Conservation (phyloP, 2,888 invertebrate genomes). For the Antitype chi region DNA sequence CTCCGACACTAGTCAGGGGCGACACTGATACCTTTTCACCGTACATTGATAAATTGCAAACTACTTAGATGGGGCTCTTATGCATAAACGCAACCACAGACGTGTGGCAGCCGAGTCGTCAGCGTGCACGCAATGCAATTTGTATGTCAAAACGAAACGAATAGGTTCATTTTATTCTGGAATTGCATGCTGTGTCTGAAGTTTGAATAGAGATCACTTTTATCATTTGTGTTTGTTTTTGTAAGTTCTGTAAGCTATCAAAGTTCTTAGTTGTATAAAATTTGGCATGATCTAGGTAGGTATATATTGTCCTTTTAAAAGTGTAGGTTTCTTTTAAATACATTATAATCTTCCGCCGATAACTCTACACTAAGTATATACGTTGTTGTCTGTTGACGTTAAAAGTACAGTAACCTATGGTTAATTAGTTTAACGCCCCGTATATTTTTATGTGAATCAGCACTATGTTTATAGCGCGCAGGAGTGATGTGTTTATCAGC, state of each 20-base stretch:
- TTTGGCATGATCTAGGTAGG: neutral
- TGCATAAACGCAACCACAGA: constrained; percentile 44
- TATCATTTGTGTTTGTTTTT: neutral
- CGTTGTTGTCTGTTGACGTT: constrained; percentile 54
- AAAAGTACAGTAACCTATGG: constrained; percentile 59
- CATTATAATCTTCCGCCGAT: constrained; percentile 28
- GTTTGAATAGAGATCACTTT: constrained; percentile 16
- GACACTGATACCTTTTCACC: constrained; percentile 30
- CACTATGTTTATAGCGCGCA: constrained; percentile 49
- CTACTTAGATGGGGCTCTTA: constrained; percentile 39
- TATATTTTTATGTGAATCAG: constrained; percentile 59
- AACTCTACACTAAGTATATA: constrained; percentile 24
- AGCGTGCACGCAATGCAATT: constrained; percentile 54
- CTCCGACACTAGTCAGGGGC: neutral
- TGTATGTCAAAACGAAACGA: constrained; percentile 50
- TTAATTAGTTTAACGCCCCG: constrained; percentile 59
- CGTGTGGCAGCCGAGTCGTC: constrained; percentile 36
- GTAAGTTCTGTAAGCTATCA: neutral
- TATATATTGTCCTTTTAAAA: neutral
- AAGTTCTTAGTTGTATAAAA: neutral
- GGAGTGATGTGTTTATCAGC: constrained; percentile 64
- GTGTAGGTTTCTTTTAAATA: constrained; percentile 5
- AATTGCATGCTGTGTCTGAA: constrained; percentile 18
- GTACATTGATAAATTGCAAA: constrained; percentile 49
- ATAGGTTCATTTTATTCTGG: constrained; percentile 26